phyloP scores from a whole-genome alignment of 1,140 invertebrate species.

The Drosophila burlai region DNA sequence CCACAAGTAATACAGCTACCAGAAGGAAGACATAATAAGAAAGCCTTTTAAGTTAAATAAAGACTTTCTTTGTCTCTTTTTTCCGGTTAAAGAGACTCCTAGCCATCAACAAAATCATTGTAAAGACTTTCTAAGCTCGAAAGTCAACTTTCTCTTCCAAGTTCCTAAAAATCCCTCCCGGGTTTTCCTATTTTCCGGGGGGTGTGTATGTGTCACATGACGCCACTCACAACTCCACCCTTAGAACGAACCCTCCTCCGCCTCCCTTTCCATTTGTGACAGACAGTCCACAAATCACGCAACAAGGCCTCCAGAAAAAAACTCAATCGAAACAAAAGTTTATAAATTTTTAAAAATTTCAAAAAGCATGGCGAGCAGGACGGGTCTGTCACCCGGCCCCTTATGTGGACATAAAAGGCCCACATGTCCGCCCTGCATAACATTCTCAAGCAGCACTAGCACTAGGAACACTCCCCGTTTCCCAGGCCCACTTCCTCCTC shows the following conservation, averaged over 20 bases:
- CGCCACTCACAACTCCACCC: conserved; percentile 9
- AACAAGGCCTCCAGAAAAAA: conserved; percentile 21
- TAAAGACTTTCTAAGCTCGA: neutral
- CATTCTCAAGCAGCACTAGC: conserved; percentile 20
- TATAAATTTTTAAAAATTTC: conserved; percentile 55
- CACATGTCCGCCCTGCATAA: conserved; percentile 32
- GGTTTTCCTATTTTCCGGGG: neutral
- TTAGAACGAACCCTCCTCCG: neutral
- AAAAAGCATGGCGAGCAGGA: conserved; percentile 18
- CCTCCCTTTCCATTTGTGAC: conserved; percentile 16
- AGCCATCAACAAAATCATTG: neutral
- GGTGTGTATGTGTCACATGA: conserved; percentile 19
- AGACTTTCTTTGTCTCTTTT: neutral
- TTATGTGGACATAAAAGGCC: conserved; percentile 34
- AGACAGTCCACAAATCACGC: conserved; percentile 72
- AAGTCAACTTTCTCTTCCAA: conserved; percentile 1
- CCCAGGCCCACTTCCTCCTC: conserved; percentile 11
- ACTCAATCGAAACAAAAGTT: conserved; percentile 73
- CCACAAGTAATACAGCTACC: no score
- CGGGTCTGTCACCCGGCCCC: conserved; percentile 16
- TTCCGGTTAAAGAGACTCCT: neutral
- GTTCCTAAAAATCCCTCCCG: neutral
- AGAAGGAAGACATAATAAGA: neutral
- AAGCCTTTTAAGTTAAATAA: no score
- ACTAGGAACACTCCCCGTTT: conserved; percentile 12